These are phyloP conservation scores for Pseudolaguvia tuberculata DNA, from an alignment of 2,113 vertebrate genomes.

Conservation along the genomic window DNA sequence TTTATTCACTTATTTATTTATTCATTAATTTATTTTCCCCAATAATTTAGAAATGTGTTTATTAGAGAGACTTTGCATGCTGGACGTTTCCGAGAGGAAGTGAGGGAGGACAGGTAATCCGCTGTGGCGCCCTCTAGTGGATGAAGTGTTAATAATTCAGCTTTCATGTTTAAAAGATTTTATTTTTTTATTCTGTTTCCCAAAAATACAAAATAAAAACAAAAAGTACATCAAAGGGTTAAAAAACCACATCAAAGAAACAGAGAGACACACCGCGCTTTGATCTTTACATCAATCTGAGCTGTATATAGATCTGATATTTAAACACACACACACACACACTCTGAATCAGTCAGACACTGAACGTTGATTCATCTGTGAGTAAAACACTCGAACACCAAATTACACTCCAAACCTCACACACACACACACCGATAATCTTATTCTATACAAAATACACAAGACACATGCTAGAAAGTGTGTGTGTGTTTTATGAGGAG, in stretches of 20 bases:
- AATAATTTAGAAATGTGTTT: too few species aligned
- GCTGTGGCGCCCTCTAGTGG: too few species aligned
- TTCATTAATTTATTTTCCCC: too few species aligned
- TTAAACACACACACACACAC: conserved; percentile 76
- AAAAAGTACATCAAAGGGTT: conserved; percentile 78
- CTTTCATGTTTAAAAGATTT: conserved; percentile 78
- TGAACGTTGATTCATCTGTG: conserved; percentile 70
- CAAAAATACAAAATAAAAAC: conserved; percentile 95
- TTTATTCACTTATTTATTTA: too few species aligned
- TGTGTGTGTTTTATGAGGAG: not conserved
- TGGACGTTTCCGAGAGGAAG: too few species aligned
- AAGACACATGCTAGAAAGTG: conserved; percentile 80
- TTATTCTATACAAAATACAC: conserved; percentile 85
- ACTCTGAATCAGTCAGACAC: conserved; percentile 78
- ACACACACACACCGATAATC: conserved; percentile 60
- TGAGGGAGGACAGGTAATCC: too few species aligned
- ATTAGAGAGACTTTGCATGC: too few species aligned
- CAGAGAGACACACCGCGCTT: conserved; percentile 72
- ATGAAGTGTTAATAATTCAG: conserved; percentile 27
- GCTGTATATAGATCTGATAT: conserved; percentile 59
- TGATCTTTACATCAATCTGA: conserved; percentile 71
- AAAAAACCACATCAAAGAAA: conserved; percentile 88
- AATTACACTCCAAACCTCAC: conserved; percentile 44
- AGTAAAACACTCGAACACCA: conserved; percentile 63
- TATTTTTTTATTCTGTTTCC: conserved; percentile 83